Conservation (phyloP, 2,888 invertebrate species). For the Acanthoscelides obtectus region DNA sequence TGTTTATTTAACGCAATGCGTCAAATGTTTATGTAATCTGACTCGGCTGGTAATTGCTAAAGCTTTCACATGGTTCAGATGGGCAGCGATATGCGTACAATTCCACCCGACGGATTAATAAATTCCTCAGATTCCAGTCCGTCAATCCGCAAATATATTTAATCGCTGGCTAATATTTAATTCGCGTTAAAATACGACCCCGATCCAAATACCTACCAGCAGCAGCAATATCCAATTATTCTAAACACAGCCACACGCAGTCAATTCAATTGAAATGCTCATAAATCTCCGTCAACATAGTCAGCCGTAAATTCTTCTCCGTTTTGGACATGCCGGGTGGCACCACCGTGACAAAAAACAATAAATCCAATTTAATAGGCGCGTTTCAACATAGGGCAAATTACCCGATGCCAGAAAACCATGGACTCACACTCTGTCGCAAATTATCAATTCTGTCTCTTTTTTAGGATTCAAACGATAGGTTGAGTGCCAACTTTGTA, state of each 20-base stretch:
- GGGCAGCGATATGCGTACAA: not conserved
- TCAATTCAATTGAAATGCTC: not conserved
- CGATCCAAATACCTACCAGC: not conserved
- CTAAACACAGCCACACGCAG: not conserved
- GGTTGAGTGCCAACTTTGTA: too few relatives aligned
- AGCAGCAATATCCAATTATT: not conserved
- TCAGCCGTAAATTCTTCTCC: not conserved
- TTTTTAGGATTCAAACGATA: too few relatives aligned
- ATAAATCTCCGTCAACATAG: not conserved
- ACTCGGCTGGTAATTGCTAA: too few relatives aligned
- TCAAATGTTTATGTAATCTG: too few relatives aligned
- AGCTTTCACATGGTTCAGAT: too few relatives aligned
- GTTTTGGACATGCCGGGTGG: not conserved
- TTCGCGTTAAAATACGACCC: not conserved
- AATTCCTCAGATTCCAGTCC: not conserved
- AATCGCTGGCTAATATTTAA: not conserved
- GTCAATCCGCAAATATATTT: not conserved
- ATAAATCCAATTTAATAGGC: not conserved
- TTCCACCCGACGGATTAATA: not conserved
- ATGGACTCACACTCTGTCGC: not conserved
- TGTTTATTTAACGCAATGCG: too few relatives aligned
- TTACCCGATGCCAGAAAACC: not conserved
- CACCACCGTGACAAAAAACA: not conserved
- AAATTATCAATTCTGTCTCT: not conserved
- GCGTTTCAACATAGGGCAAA: not conserved